Base-by-base conservation (phyloP, 2,113 vertebrate genomes). In the Barnardius zonarius region DNA sequence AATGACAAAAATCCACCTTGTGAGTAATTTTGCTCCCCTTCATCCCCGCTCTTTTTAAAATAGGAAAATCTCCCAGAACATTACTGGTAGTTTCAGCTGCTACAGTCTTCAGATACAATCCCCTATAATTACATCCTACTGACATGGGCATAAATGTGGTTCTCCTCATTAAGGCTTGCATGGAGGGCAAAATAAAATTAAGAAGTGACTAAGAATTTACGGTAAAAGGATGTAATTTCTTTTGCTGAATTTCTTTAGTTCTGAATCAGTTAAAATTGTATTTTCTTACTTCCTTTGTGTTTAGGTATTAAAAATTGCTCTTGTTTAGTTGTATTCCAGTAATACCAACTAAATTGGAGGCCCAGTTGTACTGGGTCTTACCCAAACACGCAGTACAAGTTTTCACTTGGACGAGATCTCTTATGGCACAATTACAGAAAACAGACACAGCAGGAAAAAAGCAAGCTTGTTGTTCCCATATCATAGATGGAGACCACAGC, bases 161-260 rank as follows among this genome's bases (percentile, higher is more conserved):
- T 93, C 68, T 94, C 30, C 80, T 95, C 4, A 12, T 92, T 96
- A 68, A 83, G 69, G 22, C 43, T 82, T 84, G 46, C 35, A 87
- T 0, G 4, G 83, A 90, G 44, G 86, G 69, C 48, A 94, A 95
- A 95, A 93, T 83, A 95, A 91, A 86, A 93, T 79, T 78, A 84
- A 86, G 68, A 95, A 39, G 66, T 85, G 90, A 93, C 73, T 96
- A 88, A 92, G 83, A 92, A 82, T 79, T 88, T 86, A 88, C 6
- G 1, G 83, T 84, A 89, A 82, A 92, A 92, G n/a, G 63, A 86
- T 37, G 35, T 28, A 14, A 79, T 92, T 88, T 93, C 66, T 86
- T 88, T 52, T 62, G 37, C 48, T 44, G 66, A 70, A 44, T 80
- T 83, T 86, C 72, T 80, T 77, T 49, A 93, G 75, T 70, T 19